Conservation (phyloP, 2,113 vertebrate genomes). For the Emydocephalus ijimae region DNA sequence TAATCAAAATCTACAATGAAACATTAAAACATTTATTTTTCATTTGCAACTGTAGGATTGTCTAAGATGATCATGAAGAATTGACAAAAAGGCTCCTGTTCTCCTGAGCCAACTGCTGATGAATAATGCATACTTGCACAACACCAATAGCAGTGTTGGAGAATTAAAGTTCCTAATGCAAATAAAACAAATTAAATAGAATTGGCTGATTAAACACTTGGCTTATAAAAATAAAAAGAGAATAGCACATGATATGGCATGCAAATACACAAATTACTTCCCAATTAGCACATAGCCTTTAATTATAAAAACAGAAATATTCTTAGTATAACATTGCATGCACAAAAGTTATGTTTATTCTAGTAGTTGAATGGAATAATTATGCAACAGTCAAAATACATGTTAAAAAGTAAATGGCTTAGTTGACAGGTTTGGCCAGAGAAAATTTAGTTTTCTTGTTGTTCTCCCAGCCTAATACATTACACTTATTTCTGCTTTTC, state of each 20-base stretch:
- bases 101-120: slow-evolving; percentile 18
- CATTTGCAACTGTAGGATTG: neutral
- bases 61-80: neutral
- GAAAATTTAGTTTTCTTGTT: neutral
- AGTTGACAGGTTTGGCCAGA: neutral
- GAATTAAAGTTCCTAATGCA: slow-evolving; percentile 10
- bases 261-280: slow-evolving; percentile 2
- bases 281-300: neutral
- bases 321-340: neutral
- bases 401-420: neutral
- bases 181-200: slow-evolving; percentile 32
- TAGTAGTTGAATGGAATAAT: neutral
- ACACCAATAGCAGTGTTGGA: neutral
- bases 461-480: neutral
- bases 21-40: neutral
- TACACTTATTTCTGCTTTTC: neutral
- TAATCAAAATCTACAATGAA: neutral
- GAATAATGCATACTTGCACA: neutral
- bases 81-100: neutral
- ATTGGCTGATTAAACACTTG: slow-evolving; percentile 13
- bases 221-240: slow-evolving; percentile 24
- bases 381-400: neutral
- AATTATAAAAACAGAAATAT: neutral
- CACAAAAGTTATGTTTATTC: neutral
- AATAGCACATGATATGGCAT: neutral